Evolutionary conservation across 2,113 vertebrate species (phyloP).

Genomic region (Sander vitreus): DNA sequence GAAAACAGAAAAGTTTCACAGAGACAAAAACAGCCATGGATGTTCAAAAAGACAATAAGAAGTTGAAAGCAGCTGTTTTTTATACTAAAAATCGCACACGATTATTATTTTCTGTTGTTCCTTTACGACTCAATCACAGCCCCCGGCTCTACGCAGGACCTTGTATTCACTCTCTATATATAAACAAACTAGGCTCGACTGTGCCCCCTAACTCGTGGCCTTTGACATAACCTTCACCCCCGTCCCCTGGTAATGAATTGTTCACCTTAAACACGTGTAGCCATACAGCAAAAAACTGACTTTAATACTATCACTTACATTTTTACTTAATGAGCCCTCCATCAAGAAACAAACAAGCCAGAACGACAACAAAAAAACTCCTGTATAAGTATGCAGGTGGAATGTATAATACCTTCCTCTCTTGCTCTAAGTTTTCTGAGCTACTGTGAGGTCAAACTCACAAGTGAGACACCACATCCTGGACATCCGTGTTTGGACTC

Average conservation of each 20-base stretch:
- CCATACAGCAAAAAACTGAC: neutral
- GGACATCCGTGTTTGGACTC: slow-evolving; percentile 49
- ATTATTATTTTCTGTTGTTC: neutral
- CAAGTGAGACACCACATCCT: slow-evolving; percentile 60
- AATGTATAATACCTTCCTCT: slow-evolving; percentile 23
- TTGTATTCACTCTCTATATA: slow-evolving; percentile 28
- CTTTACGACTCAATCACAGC: slow-evolving; percentile 22
- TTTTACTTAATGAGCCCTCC: neutral
- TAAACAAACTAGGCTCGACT: slow-evolving; percentile 63
- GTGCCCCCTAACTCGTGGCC: slow-evolving; percentile 61
- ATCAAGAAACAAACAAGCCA: neutral
- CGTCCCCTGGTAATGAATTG: slow-evolving; percentile 43
- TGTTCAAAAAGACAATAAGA: slow-evolving; percentile 25
- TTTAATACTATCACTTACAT: neutral
- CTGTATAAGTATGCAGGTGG: slow-evolving; percentile 14
- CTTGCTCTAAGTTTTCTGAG: slow-evolving; percentile 48
- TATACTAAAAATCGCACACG: neutral
- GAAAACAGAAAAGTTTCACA: slow-evolving; percentile 18
- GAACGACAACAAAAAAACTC: neutral
- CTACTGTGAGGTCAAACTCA: slow-evolving; percentile 62
- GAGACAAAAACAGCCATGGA: slow-evolving; percentile 20
- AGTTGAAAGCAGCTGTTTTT: slow-evolving; percentile 20
- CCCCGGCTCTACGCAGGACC: neutral
- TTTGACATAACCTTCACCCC: slow-evolving; percentile 59
- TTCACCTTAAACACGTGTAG: slow-evolving; percentile 11